Evolutionary conservation across 1,140 invertebrate genomes (phyloP).

Genomic region (Drosophila lacteicornis): DNA sequence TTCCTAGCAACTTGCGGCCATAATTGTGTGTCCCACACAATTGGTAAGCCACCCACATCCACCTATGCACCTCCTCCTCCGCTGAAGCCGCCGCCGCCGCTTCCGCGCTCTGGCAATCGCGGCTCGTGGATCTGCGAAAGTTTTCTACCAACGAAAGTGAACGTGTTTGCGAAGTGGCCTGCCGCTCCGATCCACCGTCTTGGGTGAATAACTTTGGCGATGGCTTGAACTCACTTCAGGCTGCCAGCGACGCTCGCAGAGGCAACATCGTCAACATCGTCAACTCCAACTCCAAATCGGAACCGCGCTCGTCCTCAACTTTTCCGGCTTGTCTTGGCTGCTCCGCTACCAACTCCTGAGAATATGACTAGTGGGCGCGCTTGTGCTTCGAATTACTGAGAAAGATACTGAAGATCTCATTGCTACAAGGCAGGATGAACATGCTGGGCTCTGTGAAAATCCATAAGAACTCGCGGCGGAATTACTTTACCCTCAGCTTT

Average conservation of each 20-base stretch:
- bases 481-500: conserved; percentile 79
- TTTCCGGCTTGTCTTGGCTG: neutral
- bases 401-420: neutral
- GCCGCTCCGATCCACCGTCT: conserved; percentile 40
- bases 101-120: conserved; percentile 11
- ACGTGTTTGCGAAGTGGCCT: conserved; percentile 59
- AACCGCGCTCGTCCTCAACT: conserved; percentile 1
- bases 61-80: conserved; percentile 7
- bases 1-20: conserved; percentile 9
- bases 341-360: neutral
- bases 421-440: conserved; percentile 38
- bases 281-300: neutral
- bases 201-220: conserved; percentile 80
- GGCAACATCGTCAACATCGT: conserved; percentile 64
- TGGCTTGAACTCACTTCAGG: conserved; percentile 74
- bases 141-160: conserved; percentile 79
- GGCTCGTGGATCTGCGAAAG: conserved; percentile 46
- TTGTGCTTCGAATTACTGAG: neutral
- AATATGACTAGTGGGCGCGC: conserved; percentile 12
- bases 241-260: conserved; percentile 56
- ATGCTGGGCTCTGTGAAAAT: conserved; percentile 79
- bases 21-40: conserved; percentile 31
- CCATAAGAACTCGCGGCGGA: conserved; percentile 72
- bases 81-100: conserved; percentile 1
- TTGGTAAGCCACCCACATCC: conserved; percentile 27